Percentiles rank a stretch among this genome's conserved stretches.
phyloP scores from a whole-genome alignment of 2,888 invertebrate species.

The Eupithecia inturbata region DNA sequence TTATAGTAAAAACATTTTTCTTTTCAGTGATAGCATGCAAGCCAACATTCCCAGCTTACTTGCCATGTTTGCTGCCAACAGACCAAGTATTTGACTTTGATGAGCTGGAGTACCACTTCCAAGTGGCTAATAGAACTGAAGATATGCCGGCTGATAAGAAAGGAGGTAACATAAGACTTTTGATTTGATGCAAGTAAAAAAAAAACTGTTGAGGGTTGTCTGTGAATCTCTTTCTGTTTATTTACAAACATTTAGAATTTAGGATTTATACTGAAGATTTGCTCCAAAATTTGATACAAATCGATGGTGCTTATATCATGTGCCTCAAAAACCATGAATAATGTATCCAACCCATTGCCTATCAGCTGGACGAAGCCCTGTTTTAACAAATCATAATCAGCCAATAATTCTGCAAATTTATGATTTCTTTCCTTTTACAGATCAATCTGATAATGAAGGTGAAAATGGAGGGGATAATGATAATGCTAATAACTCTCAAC shows the following conservation, averaged over 20 bases:
- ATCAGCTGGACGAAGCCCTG: not conserved
- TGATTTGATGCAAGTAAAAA: not conserved
- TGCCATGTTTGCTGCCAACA: slow-evolving; percentile 93
- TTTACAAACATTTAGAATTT: not conserved
- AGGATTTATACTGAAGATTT: too few relatives aligned
- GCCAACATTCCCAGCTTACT: slow-evolving; percentile 91
- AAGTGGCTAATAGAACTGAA: slow-evolving; percentile 86
- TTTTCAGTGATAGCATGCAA: slow-evolving; percentile 94
- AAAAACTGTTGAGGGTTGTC: not conserved
- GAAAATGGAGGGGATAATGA: slow-evolving; percentile 76
- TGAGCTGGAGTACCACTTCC: slow-evolving; percentile 90
- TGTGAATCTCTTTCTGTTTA: not conserved
- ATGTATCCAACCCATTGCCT: not conserved
- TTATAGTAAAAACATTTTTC: not conserved
- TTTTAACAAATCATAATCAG: not conserved
- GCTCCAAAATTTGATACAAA: not conserved
- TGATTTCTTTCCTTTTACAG: slow-evolving; percentile 46
- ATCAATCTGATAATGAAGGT: slow-evolving; percentile 79
- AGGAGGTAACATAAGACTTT: slow-evolving; percentile 52
- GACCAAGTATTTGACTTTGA: slow-evolving; percentile 98
- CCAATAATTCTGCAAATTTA: not conserved
- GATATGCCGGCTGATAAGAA: slow-evolving; percentile 84
- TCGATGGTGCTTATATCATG: not conserved
- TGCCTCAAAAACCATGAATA: not conserved
- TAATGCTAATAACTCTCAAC: slow-evolving; percentile 72